Evolutionary conservation across 2,797 vertebrate species (phyloP).

Genomic region (Hybognathus amarus): DNA sequence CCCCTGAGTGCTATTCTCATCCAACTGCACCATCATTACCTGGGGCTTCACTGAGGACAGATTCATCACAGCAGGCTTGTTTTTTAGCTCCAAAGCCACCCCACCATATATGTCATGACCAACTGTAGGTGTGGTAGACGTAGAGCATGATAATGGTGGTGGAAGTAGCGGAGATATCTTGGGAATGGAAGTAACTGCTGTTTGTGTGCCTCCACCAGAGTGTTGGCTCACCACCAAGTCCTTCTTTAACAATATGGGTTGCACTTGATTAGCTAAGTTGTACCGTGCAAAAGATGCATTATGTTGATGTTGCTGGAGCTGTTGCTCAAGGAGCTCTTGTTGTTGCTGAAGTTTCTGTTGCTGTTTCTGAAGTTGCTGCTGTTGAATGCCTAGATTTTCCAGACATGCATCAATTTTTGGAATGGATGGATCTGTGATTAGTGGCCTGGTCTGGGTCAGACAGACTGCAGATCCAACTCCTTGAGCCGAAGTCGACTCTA

Average conservation of each 20-base stretch:
- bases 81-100: constrained; percentile 87
- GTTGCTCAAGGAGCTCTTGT: constrained; percentile 79
- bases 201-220: constrained; percentile 74
- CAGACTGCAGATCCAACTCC: constrained; percentile 90
- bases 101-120: constrained; percentile 83
- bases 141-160: constrained; percentile 70
- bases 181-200: constrained; percentile 75
- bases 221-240: constrained; percentile 87
- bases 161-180: constrained; percentile 82
- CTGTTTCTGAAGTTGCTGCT: constrained; percentile 81
- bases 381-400: constrained; percentile 84
- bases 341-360: constrained; percentile 79
- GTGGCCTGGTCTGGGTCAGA: constrained; percentile 87
- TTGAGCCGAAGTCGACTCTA: constrained; percentile 93
- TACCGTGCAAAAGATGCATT: constrained; percentile 91
- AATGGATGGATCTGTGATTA: constrained; percentile 77
- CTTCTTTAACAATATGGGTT: constrained; percentile 87
- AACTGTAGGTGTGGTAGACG: constrained; percentile 65
- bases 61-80: constrained; percentile 84
- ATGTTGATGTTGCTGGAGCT: constrained; percentile 81
- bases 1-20: constrained; percentile 79
- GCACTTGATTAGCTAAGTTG: constrained; percentile 88
- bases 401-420: constrained; percentile 85
- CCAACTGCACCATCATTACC: constrained; percentile 95
- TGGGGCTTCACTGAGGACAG: constrained; percentile 88